Conservation (phyloP, 2,888 invertebrate species). For the Bhutanitis thaidina region DNA sequence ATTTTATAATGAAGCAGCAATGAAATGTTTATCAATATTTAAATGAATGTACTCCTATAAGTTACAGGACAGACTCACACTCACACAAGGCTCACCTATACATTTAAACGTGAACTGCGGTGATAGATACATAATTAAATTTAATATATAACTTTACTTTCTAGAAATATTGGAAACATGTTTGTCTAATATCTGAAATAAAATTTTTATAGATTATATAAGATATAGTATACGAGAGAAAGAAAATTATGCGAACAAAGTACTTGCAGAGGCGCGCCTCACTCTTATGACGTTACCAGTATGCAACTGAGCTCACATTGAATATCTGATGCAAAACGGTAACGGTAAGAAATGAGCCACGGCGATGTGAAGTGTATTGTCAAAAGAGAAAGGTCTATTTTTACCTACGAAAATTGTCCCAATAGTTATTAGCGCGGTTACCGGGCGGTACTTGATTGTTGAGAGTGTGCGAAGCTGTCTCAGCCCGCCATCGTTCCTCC, state of each 20-base stretch:
- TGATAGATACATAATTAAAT: conserved; percentile 30
- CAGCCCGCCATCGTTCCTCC: conserved; percentile 74
- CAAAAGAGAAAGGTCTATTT: no score
- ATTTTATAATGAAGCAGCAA: no score
- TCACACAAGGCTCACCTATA: conserved; percentile 50
- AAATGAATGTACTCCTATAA: no score
- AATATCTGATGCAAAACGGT: no score
- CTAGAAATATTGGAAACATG: conserved; percentile 13
- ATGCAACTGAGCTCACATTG: no score
- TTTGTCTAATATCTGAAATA: conserved; percentile 68
- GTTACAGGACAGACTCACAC: conserved; percentile 23
- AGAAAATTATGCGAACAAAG: no score
- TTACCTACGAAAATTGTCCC: conserved; percentile 96
- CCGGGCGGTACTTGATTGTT: conserved; percentile 96
- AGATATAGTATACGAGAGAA: no score
- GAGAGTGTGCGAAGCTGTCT: conserved; percentile 80
- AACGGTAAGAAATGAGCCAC: no score
- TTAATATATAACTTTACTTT: conserved; percentile 28
- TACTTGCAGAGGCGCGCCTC: no score
- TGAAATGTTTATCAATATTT: no score
- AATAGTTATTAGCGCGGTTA: conserved; percentile 94
- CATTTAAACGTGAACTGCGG: conserved; percentile 27
- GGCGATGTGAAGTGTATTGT: no score
- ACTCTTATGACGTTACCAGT: no score
- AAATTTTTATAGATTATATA: conserved; percentile 29